Base-by-base conservation (phyloP, 2,797 vertebrate species). In the Lagocephalus sceleratus region DNA sequence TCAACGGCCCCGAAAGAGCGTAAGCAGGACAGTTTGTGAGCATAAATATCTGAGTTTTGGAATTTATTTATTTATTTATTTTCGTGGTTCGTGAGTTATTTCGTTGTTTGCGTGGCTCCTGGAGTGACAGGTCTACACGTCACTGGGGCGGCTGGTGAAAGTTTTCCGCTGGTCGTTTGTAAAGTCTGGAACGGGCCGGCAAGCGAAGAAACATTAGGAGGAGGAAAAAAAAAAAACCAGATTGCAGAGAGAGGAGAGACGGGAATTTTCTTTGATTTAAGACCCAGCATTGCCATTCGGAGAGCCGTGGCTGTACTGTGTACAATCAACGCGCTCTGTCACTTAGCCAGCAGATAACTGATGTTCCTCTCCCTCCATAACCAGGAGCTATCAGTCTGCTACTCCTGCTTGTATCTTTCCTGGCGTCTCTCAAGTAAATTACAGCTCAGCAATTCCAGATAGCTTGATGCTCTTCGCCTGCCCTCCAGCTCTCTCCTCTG, bases 361-460 rank as follows among this genome's bases (percentile, higher is more conserved):
- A 91, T 91, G 88, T 82, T 83, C 85, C 75, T 81, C 80, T 88
- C 81, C 76, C 73, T 75, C 86, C 88, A 88, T 89, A 91, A 88
- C 88, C 87, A 88, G 75, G 71, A 90, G 80, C 87, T 73, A 90
- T 91, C 88, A 82, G 85, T 88, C 84, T 86, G 84, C 63, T 76
- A 82, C 78, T 87, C 83, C 82, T 81, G 80, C 84, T 75, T 82
- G 75, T 81, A 86, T 86, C 79, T 79, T 83, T 76, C 74, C 85
- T 85, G 81, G 86, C 83, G 75, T 83, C 86, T 82, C 77, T 78
- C 87, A 82, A 87, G 86, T 90, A 87, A 89, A 90, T 91, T 89
- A 89, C 84, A 84, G 80, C 82, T 79, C 76, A 84, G 83, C 75
- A 73, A 58, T 81, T 82, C 73, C 69, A 83, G 82, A 84, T 83